Base-by-base conservation (phyloP, 1,140 invertebrate genomes). In the Babylonia areolata region DNA sequence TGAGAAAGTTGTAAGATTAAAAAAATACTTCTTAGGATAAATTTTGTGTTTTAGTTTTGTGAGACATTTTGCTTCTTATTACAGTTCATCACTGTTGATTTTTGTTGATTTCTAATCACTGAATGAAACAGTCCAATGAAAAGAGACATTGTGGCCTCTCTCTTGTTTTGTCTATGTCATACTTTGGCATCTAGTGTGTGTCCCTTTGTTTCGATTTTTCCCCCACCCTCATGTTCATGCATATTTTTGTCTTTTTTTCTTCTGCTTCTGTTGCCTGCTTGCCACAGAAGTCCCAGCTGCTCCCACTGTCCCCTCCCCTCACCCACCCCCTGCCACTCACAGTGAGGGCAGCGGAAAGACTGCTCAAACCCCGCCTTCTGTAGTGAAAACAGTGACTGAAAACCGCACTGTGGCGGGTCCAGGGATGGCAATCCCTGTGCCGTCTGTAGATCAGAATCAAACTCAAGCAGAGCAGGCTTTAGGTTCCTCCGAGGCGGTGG, bases 261-360 rank as follows among this genome's bases (percentile, higher is more conserved):
- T 54, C 51, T 71, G 40, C 54, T 85, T 46, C 77, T 85, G 69
- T 40, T 75, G 84, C 78, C 78, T 85, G 84, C 84, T 85, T 80
- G 84, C 78, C 84, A n/a, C n/a, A 80, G 84, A 78, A 85, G 78
- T 64, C 35, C 40, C 77, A 35, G 51, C 84, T 58, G 84, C 39
- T 12, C 42, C 84, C 20, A 58, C 37, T 46, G 39, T 37, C 54
- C 46, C 77, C 37, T 39, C 78, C 84, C 84, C 54, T 33, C 42
- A 81, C 31, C 75, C 3, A 46, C 31, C 5, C 84, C 51, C 35
- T 35, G n/a, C 54, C 58, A 35, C 77, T 69, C 37, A 39, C n/a
- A 64, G 71, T 3, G 51, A 85, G 20, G 71, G 79, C 51, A 46
- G 40, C 33, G 64, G 46, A 73, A 58, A 73, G 40, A 73, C 37